Evolutionary conservation across 2,113 vertebrate genomes (phyloP).

Genomic region (Rhagologus leucostigma): DNA sequence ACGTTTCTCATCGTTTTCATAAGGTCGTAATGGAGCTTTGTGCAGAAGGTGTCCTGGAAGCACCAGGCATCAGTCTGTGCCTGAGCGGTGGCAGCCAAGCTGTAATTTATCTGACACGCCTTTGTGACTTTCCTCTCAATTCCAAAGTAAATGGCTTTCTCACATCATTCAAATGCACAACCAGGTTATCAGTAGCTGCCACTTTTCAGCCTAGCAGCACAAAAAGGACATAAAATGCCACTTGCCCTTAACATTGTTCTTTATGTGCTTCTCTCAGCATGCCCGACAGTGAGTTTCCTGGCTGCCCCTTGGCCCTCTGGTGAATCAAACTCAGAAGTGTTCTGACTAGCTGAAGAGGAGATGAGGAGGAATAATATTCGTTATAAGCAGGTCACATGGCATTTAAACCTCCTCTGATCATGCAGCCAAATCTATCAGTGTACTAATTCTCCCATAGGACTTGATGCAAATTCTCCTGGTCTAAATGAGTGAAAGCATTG

Average conservation of each 20-base stretch:
- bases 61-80: not conserved
- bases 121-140: not conserved
- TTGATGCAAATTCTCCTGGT: not conserved
- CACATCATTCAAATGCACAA: not conserved
- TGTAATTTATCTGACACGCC: not conserved
- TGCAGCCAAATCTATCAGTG: not conserved
- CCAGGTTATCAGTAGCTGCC: not conserved
- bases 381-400: not conserved
- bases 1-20: accelerated
- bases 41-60: not conserved
- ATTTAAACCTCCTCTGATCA: not conserved
- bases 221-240: not conserved
- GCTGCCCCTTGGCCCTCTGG: not conserved
- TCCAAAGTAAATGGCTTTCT: not conserved
- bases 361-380: not conserved
- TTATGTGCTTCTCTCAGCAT: not conserved
- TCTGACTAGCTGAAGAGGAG: not conserved
- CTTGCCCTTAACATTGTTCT: not conserved
- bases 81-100: not conserved
- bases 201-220: not conserved
- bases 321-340: not conserved
- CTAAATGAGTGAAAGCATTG: not conserved
- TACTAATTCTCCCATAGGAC: not conserved
- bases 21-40: not conserved
- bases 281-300: not conserved